These are phyloP conservation scores for Amblyopsis hoosieri DNA, from an alignment of 2,797 vertebrate species.

Conservation along the genomic window DNA sequence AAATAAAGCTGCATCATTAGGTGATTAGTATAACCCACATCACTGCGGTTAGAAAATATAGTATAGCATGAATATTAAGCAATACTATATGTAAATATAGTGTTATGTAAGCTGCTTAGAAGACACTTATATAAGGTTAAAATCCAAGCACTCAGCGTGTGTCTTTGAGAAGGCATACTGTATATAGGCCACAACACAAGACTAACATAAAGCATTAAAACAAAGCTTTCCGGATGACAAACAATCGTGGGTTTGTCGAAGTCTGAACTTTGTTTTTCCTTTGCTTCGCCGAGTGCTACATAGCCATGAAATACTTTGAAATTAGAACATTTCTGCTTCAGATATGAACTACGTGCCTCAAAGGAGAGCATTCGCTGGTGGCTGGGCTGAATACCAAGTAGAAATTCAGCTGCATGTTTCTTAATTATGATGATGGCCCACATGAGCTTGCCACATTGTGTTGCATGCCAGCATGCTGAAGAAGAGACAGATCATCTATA, in stretches of 20 bases:
- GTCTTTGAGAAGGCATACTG: constrained; percentile 30
- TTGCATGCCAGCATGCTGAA: constrained; percentile 25
- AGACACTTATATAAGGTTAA: constrained; percentile 22
- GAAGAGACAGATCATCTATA: constrained; percentile 51
- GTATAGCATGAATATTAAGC: constrained; percentile 22
- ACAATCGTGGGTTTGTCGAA: constrained; percentile 15
- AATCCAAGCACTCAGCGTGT: constrained; percentile 1
- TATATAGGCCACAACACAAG: not conserved
- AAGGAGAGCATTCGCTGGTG: not conserved
- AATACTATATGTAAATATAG: constrained; percentile 26
- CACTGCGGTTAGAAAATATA: constrained; percentile 2
- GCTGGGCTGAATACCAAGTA: constrained; percentile 21
- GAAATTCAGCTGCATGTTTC: constrained; percentile 35
- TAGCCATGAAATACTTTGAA: constrained; percentile 7
- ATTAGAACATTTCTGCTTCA: constrained; percentile 23
- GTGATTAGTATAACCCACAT: constrained; percentile 18
- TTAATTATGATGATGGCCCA: constrained; percentile 48
- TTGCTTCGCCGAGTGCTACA: constrained; percentile 12
- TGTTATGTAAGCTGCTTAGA: constrained; percentile 10
- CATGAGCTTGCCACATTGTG: constrained; percentile 30
- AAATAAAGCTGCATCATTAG: not conserved
- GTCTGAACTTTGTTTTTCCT: not conserved
- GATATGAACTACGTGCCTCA: constrained; percentile 7
- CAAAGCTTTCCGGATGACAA: constrained; percentile 30
- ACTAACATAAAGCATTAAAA: not conserved